phyloP scores from a whole-genome alignment of 2,113 vertebrate genomes.

The Pandion haliaetus region DNA sequence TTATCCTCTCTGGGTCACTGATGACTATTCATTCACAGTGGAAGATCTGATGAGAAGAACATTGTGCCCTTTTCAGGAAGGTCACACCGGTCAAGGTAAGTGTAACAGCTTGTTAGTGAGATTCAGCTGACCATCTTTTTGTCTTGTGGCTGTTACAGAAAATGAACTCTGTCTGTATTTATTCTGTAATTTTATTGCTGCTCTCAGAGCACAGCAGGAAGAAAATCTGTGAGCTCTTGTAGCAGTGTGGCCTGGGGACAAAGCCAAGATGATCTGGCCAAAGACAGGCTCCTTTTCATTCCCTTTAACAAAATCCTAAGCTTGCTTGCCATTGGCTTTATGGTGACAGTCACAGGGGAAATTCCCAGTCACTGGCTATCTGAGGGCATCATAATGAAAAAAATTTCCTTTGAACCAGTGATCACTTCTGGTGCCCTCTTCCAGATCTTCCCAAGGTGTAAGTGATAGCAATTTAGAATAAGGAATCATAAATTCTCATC shows the following conservation, averaged over 20 bases:
- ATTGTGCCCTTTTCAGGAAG: neutral
- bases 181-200: neutral
- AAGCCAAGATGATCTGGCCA: neutral
- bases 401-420: neutral
- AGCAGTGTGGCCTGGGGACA: neutral
- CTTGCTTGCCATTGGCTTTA: neutral
- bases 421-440: neutral
- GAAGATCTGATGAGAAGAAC: neutral
- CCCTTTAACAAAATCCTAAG: neutral
- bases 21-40: neutral
- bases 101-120: neutral
- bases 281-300: neutral
- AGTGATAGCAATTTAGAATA: neutral
- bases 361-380: neutral
- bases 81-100: neutral
- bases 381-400: neutral
- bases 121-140: neutral
- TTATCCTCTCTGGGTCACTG: neutral
- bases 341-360: neutral
- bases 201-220: neutral
- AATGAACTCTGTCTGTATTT: neutral
- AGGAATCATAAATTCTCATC: neutral
- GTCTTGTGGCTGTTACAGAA: neutral
- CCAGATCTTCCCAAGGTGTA: neutral
- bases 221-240: neutral